Evolutionary conservation across 1,140 invertebrate species (phyloP).

Genomic region (Liolophura sinensis): DNA sequence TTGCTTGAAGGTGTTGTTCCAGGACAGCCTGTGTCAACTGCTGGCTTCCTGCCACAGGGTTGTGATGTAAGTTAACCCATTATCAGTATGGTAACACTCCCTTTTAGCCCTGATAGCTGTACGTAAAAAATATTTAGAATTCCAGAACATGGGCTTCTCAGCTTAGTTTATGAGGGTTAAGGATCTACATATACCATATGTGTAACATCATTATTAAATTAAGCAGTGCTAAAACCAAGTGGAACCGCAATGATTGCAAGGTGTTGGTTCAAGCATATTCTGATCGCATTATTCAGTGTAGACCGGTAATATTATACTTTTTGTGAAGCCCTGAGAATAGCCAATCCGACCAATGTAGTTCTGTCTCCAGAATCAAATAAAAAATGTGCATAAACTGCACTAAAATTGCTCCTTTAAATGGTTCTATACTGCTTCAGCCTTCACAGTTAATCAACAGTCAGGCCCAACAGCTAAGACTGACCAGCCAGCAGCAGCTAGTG

Average conservation of each 20-base stretch:
- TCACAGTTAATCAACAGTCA: conserved; percentile 45
- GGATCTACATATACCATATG: too few species aligned
- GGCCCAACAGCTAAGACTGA: conserved; percentile 26
- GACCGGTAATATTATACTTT: not conserved
- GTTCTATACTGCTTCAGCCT: conserved; percentile 27
- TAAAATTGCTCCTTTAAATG: conserved; percentile 34
- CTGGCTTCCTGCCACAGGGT: conserved; percentile 26
- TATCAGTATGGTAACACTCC: too few species aligned
- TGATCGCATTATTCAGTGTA: not conserved
- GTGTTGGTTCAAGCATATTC: not conserved
- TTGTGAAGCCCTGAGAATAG: too few species aligned
- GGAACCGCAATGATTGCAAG: not conserved
- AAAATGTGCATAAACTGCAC: too few species aligned
- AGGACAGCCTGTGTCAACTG: conserved; percentile 18
- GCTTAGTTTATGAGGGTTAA: too few species aligned
- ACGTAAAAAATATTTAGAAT: too few species aligned
- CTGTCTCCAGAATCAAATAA: too few species aligned
- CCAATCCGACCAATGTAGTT: too few species aligned
- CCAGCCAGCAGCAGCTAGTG: conserved; percentile 43
- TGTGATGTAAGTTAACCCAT: conserved; percentile 5
- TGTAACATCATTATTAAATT: too few species aligned
- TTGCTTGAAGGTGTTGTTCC: conserved; percentile 28
- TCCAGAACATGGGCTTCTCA: too few species aligned
- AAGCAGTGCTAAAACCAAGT: not conserved
- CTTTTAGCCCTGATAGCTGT: too few species aligned